Percentiles rank a stretch among this genome's conserved stretches.
Conservation (phyloP, 2,888 invertebrate species). For the Drosophila gaucha region DNA sequence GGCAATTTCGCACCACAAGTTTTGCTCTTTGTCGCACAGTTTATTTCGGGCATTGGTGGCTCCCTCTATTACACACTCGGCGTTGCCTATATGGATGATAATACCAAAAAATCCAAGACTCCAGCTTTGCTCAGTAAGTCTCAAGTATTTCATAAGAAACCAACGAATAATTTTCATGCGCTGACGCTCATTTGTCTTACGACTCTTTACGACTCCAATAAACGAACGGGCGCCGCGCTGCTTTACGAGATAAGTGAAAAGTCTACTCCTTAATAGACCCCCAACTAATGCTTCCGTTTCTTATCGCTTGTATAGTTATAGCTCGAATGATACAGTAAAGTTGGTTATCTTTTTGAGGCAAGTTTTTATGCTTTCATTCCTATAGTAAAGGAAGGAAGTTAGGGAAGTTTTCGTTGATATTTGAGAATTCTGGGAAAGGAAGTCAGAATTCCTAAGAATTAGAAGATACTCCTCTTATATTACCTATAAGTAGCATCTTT, state of each 20-base stretch:
- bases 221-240: slow-evolving; percentile 2
- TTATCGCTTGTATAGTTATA: not conserved
- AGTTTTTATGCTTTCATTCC: too few species aligned
- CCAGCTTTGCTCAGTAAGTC: slow-evolving; percentile 89
- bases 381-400: too few species aligned
- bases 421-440: too few species aligned
- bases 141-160: not conserved
- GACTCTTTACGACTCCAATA: slow-evolving; percentile 25
- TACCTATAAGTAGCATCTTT: too few species aligned
- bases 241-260: slow-evolving; percentile 12
- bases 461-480: too few species aligned
- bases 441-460: too few species aligned
- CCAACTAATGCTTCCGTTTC: slow-evolving; percentile 28
- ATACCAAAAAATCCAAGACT: slow-evolving; percentile 90
- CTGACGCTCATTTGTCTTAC: not conserved
- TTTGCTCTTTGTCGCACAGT: slow-evolving; percentile 88
- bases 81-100: slow-evolving; percentile 91
- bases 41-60: slow-evolving; percentile 90
- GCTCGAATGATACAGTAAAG: slow-evolving; percentile 1
- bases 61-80: slow-evolving; percentile 89
- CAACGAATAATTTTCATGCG: too few species aligned
- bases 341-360: not conserved
- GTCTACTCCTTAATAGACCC: not conserved
- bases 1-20: slow-evolving; percentile 88
- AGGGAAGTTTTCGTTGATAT: too few species aligned